Percentiles rank a stretch among this genome's conserved stretches.
phyloP scores from a whole-genome alignment of 1,140 invertebrate genomes.

The Periplaneta americana region DNA sequence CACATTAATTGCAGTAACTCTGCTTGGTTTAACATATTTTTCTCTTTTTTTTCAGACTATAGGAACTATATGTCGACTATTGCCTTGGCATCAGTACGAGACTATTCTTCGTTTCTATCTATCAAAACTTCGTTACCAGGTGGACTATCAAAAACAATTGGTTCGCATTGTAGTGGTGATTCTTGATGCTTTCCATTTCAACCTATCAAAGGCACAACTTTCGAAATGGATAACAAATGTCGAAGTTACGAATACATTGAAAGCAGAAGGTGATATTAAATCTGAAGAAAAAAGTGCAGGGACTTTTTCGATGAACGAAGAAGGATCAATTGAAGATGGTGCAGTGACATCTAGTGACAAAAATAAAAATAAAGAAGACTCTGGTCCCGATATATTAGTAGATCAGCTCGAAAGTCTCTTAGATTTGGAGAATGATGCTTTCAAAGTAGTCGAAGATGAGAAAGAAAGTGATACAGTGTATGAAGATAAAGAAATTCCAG shows the following conservation, averaged over 20 bases:
- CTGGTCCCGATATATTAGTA: background rate
- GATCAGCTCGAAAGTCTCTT: background rate
- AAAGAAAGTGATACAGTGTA: slow-evolving; percentile 13
- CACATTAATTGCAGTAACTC: slow-evolving; percentile 48
- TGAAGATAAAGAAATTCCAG: background rate
- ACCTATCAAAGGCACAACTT: slow-evolving; percentile 61
- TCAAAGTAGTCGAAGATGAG: slow-evolving; percentile 27
- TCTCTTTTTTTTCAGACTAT: slow-evolving; percentile 42
- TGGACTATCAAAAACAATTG: slow-evolving; percentile 75
- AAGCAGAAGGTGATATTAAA: background rate
- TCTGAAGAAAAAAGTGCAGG: slow-evolving; percentile 14
- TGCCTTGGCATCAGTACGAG: slow-evolving; percentile 86
- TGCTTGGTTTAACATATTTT: background rate
- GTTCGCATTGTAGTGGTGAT: slow-evolving; percentile 77
- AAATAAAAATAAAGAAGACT: background rate
- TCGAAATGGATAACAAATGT: slow-evolving; percentile 23
- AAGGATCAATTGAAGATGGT: slow-evolving; percentile 26
- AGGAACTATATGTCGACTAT: slow-evolving; percentile 62
- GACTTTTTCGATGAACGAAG: slow-evolving; percentile 22
- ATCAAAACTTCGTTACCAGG: slow-evolving; percentile 53
- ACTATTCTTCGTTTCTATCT: slow-evolving; percentile 75
- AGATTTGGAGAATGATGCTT: background rate
- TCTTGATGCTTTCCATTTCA: slow-evolving; percentile 90
- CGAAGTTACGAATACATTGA: background rate
- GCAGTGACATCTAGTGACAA: slow-evolving; percentile 27